Evolutionary conservation across 2,888 invertebrate species (phyloP).

Genomic region (Rotaria socialis): DNA sequence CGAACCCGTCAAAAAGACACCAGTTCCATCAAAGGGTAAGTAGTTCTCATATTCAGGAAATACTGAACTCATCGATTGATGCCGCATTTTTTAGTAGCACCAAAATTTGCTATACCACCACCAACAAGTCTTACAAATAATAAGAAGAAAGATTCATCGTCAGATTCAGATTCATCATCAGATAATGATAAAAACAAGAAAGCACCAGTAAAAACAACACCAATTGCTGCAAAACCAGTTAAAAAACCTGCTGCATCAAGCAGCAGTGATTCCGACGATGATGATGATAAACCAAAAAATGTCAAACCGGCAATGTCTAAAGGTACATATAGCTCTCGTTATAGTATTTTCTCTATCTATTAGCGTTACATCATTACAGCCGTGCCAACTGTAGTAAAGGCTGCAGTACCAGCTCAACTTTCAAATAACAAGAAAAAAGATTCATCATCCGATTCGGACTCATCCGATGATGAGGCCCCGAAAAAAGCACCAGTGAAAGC

Average conservation of each 20-base stretch:
- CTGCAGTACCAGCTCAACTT: background rate
- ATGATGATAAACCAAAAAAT: background rate
- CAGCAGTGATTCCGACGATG: background rate
- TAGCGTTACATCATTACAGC: too few species aligned
- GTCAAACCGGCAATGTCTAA: too few species aligned
- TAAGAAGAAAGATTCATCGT: background rate
- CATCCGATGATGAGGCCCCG: conserved; percentile 3
- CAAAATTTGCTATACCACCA: background rate
- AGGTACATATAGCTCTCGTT: too few species aligned
- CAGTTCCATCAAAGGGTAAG: too few species aligned
- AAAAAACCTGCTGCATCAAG: background rate
- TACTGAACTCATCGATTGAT: too few species aligned
- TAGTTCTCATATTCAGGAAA: too few species aligned
- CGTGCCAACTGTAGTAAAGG: too few species aligned
- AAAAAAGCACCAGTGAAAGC: background rate
- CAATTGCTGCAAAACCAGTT: background rate
- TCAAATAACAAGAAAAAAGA: background rate
- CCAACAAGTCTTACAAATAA: background rate
- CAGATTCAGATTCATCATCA: background rate
- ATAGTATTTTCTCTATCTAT: too few species aligned
- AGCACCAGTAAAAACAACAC: background rate
- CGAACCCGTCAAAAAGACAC: background rate
- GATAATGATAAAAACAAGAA: background rate
- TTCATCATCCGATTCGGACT: background rate
- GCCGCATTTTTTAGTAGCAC: too few species aligned